Conservation (phyloP, 2,888 invertebrate genomes). For the Uropetala carovei region DNA sequence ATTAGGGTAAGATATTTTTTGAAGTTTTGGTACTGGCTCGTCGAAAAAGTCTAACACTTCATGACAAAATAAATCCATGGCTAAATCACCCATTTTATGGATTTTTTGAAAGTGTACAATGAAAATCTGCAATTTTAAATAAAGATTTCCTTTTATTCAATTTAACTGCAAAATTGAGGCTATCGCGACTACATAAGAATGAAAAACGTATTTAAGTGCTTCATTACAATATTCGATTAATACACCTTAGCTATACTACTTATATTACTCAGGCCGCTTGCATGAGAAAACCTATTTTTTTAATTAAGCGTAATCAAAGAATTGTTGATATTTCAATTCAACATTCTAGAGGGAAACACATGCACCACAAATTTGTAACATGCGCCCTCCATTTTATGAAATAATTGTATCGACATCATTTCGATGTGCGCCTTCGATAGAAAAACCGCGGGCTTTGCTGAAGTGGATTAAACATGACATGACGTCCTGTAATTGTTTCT, state of each 20-base stretch:
- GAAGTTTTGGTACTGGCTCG: conserved; percentile 37
- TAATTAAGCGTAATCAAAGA: not conserved
- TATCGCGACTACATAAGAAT: too few species aligned
- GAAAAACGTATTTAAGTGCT: too few species aligned
- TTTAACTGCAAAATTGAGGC: not conserved
- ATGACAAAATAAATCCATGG: conserved; percentile 41
- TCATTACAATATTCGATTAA: too few species aligned
- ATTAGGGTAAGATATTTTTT: not conserved
- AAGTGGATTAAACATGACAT: not conserved
- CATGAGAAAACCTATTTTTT: too few species aligned
- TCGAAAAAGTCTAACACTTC: not conserved
- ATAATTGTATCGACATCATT: not conserved
- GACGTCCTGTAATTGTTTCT: not conserved
- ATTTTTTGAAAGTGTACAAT: not conserved
- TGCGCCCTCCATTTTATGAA: not conserved
- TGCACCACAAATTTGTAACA: conserved; percentile 6
- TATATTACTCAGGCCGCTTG: too few species aligned
- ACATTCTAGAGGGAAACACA: not conserved
- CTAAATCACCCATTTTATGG: not conserved
- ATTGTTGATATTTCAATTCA: not conserved
- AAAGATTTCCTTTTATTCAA: not conserved
- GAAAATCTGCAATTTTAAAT: not conserved
- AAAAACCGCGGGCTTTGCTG: conserved; percentile 46
- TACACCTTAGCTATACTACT: too few species aligned
- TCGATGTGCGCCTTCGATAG: conserved; percentile 16